These are phyloP conservation scores for Otis tarda DNA, from an alignment of 2,113 vertebrate species.

Conservation along the genomic window DNA sequence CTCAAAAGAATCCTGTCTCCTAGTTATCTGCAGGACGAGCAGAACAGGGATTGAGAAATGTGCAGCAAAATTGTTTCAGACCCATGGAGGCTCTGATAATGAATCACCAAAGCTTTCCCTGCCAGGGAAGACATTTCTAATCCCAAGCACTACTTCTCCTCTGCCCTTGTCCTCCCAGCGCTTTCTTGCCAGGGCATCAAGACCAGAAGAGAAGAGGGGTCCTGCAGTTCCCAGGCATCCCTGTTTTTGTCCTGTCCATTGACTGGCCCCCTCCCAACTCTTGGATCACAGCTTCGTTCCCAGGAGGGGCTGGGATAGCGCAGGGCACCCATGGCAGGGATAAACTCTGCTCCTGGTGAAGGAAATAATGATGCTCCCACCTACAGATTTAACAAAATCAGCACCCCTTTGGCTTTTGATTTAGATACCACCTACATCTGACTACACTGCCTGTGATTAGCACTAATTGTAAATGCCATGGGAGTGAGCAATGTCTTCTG, in stretches of 20 bases:
- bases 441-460: not conserved
- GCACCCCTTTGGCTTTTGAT: not conserved
- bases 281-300: not conserved
- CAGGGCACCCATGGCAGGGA: accelerated
- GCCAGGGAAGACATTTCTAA: not conserved
- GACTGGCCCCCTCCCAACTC: not conserved
- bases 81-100: not conserved
- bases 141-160: not conserved
- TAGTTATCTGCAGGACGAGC: not conserved
- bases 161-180: accelerated
- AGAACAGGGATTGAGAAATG: conserved; percentile 6
- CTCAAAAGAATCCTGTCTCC: not conserved
- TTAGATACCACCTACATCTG: not conserved
- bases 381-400: not conserved
- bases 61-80: conserved; percentile 25
- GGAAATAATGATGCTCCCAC: not conserved
- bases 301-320: not conserved
- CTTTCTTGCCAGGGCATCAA: not conserved
- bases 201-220: not conserved
- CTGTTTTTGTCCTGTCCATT: not conserved
- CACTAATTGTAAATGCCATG: not conserved
- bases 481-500: not conserved
- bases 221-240: not conserved
- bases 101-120: conserved; percentile 33
- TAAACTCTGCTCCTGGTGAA: not conserved